Conservation (phyloP, 2,888 invertebrate genomes). For the Emesis castigata region DNA sequence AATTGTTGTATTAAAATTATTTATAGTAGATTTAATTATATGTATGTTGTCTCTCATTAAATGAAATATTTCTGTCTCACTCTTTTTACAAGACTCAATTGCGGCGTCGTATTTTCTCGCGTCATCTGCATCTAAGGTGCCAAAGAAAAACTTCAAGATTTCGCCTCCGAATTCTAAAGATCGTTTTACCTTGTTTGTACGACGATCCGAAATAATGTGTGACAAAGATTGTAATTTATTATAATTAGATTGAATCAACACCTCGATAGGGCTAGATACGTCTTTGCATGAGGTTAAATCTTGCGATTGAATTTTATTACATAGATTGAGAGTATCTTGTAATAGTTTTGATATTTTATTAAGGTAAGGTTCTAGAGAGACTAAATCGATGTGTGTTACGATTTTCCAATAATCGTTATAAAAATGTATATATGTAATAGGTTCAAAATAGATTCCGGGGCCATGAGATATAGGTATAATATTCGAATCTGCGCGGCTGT, state of each 20-base stretch:
- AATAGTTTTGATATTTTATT: background rate
- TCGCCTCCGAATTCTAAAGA: too few relatives aligned
- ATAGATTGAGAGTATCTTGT: background rate
- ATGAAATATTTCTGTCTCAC: too few relatives aligned
- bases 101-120: too few relatives aligned
- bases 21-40: too few relatives aligned
- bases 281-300: conserved; percentile 30
- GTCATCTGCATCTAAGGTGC: too few relatives aligned
- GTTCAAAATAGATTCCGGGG: conserved; percentile 29
- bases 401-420: conserved; percentile 31
- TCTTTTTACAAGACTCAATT: too few relatives aligned
- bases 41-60: too few relatives aligned
- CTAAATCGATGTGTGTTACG: conserved; percentile 26
- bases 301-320: background rate
- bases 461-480: conserved; percentile 21
- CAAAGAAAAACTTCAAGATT: too few relatives aligned
- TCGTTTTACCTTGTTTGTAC: too few relatives aligned
- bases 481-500: background rate
- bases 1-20: too few relatives aligned
- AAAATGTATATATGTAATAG: background rate
- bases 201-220: conserved; percentile 1
- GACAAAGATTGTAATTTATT: conserved; percentile 29
- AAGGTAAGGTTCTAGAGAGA: conserved; percentile 27
- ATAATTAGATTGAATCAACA: conserved; percentile 22
- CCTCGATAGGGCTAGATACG: conserved; percentile 36